These are phyloP conservation scores for Hyperoodon ampullatus DNA, from an alignment of 2,113 vertebrate species.

Conservation along the genomic window DNA sequence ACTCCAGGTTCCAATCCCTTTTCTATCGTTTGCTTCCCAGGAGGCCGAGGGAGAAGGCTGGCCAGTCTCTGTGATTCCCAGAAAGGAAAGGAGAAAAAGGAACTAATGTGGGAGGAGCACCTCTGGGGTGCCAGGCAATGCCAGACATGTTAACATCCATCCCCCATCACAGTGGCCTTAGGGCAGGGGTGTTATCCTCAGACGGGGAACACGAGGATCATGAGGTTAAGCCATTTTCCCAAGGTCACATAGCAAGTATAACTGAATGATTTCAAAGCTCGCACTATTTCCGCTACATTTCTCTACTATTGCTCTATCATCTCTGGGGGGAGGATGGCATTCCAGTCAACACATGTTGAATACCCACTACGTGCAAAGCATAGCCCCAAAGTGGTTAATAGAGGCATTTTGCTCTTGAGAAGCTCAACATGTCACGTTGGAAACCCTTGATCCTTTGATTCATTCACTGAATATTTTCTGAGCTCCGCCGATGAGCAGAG, in stretches of 20 bases:
- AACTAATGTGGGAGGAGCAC: background rate
- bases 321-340: background rate
- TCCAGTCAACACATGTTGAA: background rate
- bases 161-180: background rate
- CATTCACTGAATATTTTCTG: background rate
- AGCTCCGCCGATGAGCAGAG: background rate
- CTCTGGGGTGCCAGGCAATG: background rate
- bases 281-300: background rate
- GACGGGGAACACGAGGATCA: background rate
- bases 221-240: background rate
- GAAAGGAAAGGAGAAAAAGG: background rate
- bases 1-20: slow-evolving; percentile 70
- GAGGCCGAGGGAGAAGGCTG: slow-evolving; percentile 53
- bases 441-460: background rate
- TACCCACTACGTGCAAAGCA: background rate
- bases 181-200: background rate
- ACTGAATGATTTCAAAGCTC: background rate
- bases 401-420: background rate
- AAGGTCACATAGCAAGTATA: background rate
- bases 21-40: slow-evolving; percentile 27
- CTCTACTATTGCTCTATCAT: background rate
- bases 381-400: background rate
- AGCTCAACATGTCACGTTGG: background rate
- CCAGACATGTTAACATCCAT: background rate
- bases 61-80: background rate